These are phyloP conservation scores for Capreolus pygargus DNA, from an alignment of 2,113 vertebrate genomes.

Conservation along the genomic window DNA sequence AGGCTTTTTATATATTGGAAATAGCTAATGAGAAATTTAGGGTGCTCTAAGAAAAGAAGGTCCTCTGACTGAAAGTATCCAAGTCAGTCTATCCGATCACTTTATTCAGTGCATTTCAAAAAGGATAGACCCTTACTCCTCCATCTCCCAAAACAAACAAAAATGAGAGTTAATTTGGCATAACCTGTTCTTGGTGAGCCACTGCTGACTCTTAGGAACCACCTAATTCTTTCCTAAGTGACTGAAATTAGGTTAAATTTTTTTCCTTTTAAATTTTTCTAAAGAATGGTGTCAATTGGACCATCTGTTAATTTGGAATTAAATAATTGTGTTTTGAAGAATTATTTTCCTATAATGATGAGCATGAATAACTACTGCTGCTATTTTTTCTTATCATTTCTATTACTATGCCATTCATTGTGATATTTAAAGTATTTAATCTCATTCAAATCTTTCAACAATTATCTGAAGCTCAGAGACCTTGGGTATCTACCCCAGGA, in stretches of 20 bases:
- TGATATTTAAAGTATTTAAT: constrained; percentile 3
- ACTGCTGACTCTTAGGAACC: background rate
- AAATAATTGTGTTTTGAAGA: background rate
- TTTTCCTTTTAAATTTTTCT: background rate
- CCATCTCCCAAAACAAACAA: background rate
- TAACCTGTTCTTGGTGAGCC: background rate
- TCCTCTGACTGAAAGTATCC: background rate
- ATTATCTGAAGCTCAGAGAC: background rate
- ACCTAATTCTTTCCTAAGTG: background rate
- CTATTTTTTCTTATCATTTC: background rate
- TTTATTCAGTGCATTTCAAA: background rate
- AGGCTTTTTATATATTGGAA: background rate
- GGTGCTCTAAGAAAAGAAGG: background rate
- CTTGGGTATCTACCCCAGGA: background rate
- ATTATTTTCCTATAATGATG: background rate
- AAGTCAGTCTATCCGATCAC: background rate
- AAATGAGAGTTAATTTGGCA: background rate
- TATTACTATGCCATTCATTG: background rate
- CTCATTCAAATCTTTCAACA: background rate
- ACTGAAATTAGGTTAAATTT: background rate
- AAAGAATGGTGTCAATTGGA: background rate
- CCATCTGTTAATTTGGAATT: background rate
- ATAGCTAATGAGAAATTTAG: background rate
- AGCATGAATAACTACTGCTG: background rate
- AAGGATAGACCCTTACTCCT: background rate